Percentiles rank a stretch among this genome's conserved stretches.
Conservation (phyloP, 2,797 vertebrate genomes). For the Protonibea diacanthus region DNA sequence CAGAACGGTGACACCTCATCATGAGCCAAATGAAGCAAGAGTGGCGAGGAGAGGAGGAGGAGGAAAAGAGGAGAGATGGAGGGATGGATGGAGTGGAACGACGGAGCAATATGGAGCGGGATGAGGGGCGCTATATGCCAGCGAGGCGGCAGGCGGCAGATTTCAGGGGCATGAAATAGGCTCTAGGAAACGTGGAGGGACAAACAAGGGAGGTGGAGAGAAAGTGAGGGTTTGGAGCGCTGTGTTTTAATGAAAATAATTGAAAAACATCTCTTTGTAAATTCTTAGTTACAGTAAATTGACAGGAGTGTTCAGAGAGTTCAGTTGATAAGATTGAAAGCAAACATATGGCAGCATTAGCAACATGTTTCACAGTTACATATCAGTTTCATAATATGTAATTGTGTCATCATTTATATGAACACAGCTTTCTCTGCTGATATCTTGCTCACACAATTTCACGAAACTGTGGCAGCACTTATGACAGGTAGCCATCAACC, state of each 20-base stretch:
- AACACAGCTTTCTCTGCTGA: background rate
- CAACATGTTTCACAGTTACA: too few relatives aligned
- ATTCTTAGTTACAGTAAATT: background rate
- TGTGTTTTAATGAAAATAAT: background rate
- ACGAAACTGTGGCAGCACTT: background rate
- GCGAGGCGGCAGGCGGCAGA: constrained; percentile 47
- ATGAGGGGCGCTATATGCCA: constrained; percentile 58
- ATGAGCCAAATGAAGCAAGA: constrained; percentile 84
- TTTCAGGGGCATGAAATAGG: constrained; percentile 70
- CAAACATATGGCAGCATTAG: background rate
- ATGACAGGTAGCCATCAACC: background rate
- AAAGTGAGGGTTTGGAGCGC: background rate
- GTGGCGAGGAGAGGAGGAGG: constrained; percentile 66
- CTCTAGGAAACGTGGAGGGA: constrained; percentile 39
- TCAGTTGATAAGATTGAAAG: too few relatives aligned
- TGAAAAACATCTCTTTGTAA: background rate
- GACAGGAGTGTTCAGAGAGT: too few relatives aligned
- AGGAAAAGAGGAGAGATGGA: constrained; percentile 55
- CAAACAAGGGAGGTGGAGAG: constrained; percentile 10
- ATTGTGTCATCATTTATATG: background rate
- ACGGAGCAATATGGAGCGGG: constrained; percentile 58
- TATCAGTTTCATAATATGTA: background rate
- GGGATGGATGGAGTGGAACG: constrained; percentile 71
- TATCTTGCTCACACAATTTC: background rate
- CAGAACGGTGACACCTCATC: constrained; percentile 83